Conservation (phyloP, 1,140 invertebrate species). For the Popillia japonica region DNA sequence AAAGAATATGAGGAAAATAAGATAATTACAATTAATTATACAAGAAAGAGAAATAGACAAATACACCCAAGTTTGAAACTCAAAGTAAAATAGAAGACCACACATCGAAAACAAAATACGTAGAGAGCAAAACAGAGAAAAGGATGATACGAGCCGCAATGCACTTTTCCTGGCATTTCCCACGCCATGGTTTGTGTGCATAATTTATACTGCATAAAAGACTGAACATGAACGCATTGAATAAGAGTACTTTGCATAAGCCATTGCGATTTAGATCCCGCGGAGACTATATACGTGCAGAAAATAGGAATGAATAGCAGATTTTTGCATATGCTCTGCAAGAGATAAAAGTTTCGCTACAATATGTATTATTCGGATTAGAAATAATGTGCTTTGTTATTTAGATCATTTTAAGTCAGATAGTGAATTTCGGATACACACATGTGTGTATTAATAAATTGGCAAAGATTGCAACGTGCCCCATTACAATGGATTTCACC, state of each 20-base stretch:
- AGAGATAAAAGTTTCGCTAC: constrained; percentile 19
- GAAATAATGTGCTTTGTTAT: not conserved
- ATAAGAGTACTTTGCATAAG: constrained; percentile 28
- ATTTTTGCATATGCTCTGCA: constrained; percentile 17
- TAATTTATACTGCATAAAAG: constrained; percentile 16
- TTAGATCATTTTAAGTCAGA: not conserved
- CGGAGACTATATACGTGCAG: not conserved
- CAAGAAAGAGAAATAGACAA: no score
- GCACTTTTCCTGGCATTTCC: not conserved
- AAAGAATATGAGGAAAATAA: no score
- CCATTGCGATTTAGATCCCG: constrained; percentile 17
- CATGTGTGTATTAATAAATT: constrained; percentile 1
- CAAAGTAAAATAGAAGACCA: no score
- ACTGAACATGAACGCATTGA: constrained; percentile 9
- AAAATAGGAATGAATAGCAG: constrained; percentile 15
- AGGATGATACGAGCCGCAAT: not conserved
- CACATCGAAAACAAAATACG: no score
- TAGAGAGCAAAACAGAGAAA: not conserved
- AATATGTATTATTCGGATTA: not conserved
- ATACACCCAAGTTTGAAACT: no score
- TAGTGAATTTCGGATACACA: not conserved
- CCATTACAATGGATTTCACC: not conserved
- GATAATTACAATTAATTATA: no score
- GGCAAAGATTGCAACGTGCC: not conserved
- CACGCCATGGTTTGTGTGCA: not conserved